Base-by-base conservation (phyloP, 2,888 invertebrate genomes). In the Neocrepidodera transversa region DNA sequence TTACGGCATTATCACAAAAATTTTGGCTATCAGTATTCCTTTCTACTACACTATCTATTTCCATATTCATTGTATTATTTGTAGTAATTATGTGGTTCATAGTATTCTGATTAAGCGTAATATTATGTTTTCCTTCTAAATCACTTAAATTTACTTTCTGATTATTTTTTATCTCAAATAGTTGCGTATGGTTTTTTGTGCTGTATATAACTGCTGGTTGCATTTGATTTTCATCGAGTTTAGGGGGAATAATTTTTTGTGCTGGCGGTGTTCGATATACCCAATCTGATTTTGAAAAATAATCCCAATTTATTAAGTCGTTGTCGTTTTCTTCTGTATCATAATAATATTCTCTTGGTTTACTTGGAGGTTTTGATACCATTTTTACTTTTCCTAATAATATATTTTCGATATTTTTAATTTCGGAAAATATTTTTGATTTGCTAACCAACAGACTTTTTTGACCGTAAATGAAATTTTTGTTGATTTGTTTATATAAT, bases 211-310 rank as follows among this genome's bases (percentile, higher is more conserved):
- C 59, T 10, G 62, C 71, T 3, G 67, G 64, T 30, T 66, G 62
- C n/a, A 36, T 14, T 17, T 62, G 53, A 18, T 60, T 53, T 2
- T 63, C 62, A 26, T 65, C 61, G 0, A 57, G 10, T 47, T 51
- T 47, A 8, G 67, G 62, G 4, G 53, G 10, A 0, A 28, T 35
- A 10, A 68, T 57, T 55, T 50, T 66, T 56, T 67, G 67, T 47
- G 58, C 62, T 3, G 64, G 62, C 1, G 71, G 71, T 2, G 71
- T 71, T n/a, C 58, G 30, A 50, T 62, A 71, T 1, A 68, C 56
- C 71, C 71, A 71, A 11, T 65, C 56, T n/a, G 59, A 56, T 10
- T 51, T 42, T 1, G 68, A 60, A 43, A 65, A 28, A n/a, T 52
- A 61, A 14, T 47, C 26, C 11, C 60, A 58, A 20, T 59, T 48